These are phyloP conservation scores for Crotalus helleri DNA, from an alignment of 2,113 vertebrate species.

Conservation along the genomic window DNA sequence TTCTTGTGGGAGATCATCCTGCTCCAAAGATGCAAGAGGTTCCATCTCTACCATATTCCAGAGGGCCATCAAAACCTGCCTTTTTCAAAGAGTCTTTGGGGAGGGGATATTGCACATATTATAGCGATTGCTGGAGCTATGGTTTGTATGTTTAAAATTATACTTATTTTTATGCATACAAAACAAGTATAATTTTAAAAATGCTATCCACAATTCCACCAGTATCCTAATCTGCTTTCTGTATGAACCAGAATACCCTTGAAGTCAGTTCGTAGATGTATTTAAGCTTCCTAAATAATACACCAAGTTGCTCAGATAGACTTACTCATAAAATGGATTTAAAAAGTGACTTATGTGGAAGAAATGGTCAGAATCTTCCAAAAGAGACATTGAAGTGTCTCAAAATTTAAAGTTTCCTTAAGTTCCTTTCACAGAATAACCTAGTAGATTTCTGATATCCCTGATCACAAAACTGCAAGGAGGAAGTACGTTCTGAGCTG, in stretches of 20 bases:
- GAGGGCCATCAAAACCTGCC: background rate
- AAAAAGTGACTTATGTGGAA: background rate
- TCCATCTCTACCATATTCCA: background rate
- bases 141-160: background rate
- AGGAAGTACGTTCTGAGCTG: background rate
- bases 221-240: background rate
- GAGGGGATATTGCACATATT: background rate
- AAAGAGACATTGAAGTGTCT: background rate
- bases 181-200: background rate
- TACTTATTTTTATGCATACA: background rate
- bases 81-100: background rate
- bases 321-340: no score
- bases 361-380: background rate
- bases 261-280: background rate
- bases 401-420: background rate
- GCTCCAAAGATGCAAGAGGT: background rate
- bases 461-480: background rate
- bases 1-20: background rate
- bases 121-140: background rate
- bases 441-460: background rate
- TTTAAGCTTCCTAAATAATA: background rate
- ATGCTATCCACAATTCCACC: background rate
- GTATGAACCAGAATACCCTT: background rate
- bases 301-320: background rate
- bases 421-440: background rate